A percentile compares a stretch with the other conserved stretches of the same genome.
Conservation (phyloP, 2,797 vertebrate genomes). For the Molothrus ater region DNA sequence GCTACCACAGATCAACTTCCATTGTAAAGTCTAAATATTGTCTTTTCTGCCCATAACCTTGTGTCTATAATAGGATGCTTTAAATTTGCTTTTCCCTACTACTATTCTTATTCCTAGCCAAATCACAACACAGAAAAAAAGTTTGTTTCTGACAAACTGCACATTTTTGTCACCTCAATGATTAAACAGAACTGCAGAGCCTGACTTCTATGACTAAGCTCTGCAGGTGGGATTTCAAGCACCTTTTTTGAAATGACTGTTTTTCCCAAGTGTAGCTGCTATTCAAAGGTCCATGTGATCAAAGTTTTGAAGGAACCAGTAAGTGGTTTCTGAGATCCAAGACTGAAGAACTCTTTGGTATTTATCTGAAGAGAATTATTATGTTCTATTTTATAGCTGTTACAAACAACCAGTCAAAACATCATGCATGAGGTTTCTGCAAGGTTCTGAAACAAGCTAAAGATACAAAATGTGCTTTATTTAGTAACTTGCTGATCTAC, state of each 20-base stretch:
- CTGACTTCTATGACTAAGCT: not conserved
- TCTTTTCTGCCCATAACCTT: not conserved
- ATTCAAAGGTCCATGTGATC: not conserved
- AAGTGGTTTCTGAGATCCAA: not conserved
- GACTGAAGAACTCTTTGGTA: not conserved
- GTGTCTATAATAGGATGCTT: not conserved
- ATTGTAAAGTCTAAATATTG: not conserved
- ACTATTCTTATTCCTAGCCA: not conserved
- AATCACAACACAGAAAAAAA: not conserved
- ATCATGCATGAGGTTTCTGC: not conserved
- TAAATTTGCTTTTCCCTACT: not conserved
- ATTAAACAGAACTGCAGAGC: not conserved
- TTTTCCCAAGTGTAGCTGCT: not conserved
- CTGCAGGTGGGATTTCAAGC: not conserved
- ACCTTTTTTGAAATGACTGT: not conserved
- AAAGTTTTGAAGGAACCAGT: not conserved
- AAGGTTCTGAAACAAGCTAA: not conserved
- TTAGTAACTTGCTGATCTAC: not conserved
- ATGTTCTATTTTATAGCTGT: not conserved
- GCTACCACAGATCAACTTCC: not conserved
- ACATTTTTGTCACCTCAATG: not conserved
- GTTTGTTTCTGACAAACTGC: not conserved
- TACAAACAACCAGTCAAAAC: not conserved
- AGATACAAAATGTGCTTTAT: not conserved
- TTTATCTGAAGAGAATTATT: not conserved